Evolutionary conservation across 2,888 invertebrate genomes (phyloP).

Genomic region (Drosophila anomelani): DNA sequence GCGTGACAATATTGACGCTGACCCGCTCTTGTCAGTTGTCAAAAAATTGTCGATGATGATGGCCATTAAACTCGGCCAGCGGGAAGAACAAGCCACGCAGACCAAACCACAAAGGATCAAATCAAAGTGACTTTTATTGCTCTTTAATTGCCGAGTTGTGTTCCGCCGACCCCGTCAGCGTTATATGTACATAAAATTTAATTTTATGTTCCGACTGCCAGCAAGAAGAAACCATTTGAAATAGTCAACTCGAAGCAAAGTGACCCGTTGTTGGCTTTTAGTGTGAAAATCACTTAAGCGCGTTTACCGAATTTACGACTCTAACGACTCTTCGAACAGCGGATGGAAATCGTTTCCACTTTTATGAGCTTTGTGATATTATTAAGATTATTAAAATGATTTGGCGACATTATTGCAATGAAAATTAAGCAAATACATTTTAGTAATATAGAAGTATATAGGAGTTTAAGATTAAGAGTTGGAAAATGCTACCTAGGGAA

Average conservation of each 20-base stretch:
- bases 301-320: constrained; percentile 72
- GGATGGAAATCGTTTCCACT: constrained; percentile 54
- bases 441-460: no score
- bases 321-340: constrained; percentile 46
- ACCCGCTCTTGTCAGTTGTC: constrained; percentile 69
- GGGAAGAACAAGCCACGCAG: constrained; percentile 11
- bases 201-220: constrained; percentile 60
- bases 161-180: constrained; percentile 53
- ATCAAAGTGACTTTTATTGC: constrained; percentile 76
- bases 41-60: constrained; percentile 64
- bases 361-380: constrained; percentile 48
- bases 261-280: constrained; percentile 71
- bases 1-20: constrained; percentile 58
- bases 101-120: constrained; percentile 41
- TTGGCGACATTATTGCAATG: constrained; percentile 16
- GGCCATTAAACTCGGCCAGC: constrained; percentile 52
- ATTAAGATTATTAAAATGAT: constrained; percentile 55
- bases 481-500: neutral
- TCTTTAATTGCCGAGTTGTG: constrained; percentile 80
- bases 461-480: neutral
- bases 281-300: constrained; percentile 76
- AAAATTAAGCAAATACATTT: neutral
- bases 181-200: constrained; percentile 61
- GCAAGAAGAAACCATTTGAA: constrained; percentile 49
- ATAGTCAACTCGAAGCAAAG: constrained; percentile 41